phyloP scores from a whole-genome alignment of 2,113 vertebrate species.

The Recurvirostra avosetta region DNA sequence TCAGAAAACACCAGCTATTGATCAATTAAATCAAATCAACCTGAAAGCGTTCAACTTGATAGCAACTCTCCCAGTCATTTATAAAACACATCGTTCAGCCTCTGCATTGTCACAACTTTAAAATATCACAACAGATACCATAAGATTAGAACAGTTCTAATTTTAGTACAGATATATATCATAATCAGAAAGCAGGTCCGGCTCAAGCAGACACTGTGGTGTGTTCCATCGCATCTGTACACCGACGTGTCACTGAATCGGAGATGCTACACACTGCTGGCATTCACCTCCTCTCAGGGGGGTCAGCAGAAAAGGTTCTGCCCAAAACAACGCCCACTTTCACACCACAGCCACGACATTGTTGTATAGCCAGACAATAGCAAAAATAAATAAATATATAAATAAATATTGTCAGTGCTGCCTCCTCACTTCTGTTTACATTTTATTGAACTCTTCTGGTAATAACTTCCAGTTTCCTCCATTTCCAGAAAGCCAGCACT shows the following conservation, averaged over 20 bases:
- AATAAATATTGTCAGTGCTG: background rate
- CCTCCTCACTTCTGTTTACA: slow-evolving; percentile 32
- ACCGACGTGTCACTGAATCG: background rate
- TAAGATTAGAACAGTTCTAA: background rate
- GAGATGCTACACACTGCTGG: background rate
- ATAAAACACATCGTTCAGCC: background rate
- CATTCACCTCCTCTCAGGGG: background rate
- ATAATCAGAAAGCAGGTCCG: background rate
- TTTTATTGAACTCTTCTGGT: slow-evolving; percentile 34
- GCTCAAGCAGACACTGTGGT: background rate
- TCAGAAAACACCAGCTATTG: background rate
- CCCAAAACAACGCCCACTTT: background rate
- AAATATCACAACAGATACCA: background rate
- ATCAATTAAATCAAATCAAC: background rate
- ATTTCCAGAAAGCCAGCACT: slow-evolving; percentile 49
- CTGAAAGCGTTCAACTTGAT: background rate
- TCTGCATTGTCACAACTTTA: background rate
- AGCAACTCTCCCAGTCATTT: background rate
- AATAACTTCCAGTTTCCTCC: slow-evolving; percentile 35
- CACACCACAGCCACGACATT: background rate
- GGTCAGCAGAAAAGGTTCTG: background rate
- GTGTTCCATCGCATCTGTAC: background rate
- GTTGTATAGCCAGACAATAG: background rate
- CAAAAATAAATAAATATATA: background rate
- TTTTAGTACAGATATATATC: background rate